A percentile compares a stretch with the other conserved stretches of the same genome.
phyloP scores from a whole-genome alignment of 2,113 vertebrate species.

The Sapayoa aenigma region DNA sequence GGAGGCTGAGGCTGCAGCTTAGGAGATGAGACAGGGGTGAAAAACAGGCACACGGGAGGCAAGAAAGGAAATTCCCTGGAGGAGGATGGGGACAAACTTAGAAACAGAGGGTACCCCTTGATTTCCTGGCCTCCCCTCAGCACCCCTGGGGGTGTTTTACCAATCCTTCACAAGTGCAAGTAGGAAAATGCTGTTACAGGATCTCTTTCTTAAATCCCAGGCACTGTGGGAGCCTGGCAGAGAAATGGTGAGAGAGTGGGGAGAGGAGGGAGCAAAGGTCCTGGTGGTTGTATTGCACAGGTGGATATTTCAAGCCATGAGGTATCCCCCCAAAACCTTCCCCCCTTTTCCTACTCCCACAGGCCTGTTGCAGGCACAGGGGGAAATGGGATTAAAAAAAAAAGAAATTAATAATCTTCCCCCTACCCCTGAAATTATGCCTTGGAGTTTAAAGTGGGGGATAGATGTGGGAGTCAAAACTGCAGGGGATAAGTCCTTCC shows the following conservation, averaged over 20 bases:
- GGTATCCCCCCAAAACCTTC: neutral
- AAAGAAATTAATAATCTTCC: neutral
- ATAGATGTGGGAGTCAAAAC: neutral
- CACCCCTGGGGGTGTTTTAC: neutral
- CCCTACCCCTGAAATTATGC: neutral
- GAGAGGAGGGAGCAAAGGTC: neutral
- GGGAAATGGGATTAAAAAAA: neutral
- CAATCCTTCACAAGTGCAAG: neutral
- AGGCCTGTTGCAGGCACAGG: neutral
- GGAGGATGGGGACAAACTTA: neutral
- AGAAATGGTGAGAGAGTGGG: neutral
- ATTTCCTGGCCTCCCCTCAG: neutral
- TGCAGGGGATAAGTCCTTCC: neutral
- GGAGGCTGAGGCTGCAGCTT: neutral
- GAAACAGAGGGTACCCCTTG: neutral
- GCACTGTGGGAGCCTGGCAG: neutral
- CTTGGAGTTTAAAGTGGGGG: neutral
- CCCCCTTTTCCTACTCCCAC: neutral
- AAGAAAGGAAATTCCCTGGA: neutral
- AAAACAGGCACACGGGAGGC: neutral
- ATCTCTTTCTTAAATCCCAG: neutral
- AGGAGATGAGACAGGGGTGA: neutral
- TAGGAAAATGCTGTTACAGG: neutral
- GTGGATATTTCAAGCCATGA: slow-evolving; percentile 26
- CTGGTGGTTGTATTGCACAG: neutral